Percentiles rank a stretch among this genome's conserved stretches.
phyloP scores from a whole-genome alignment of 2,888 invertebrate species.

The Mantis religiosa region DNA sequence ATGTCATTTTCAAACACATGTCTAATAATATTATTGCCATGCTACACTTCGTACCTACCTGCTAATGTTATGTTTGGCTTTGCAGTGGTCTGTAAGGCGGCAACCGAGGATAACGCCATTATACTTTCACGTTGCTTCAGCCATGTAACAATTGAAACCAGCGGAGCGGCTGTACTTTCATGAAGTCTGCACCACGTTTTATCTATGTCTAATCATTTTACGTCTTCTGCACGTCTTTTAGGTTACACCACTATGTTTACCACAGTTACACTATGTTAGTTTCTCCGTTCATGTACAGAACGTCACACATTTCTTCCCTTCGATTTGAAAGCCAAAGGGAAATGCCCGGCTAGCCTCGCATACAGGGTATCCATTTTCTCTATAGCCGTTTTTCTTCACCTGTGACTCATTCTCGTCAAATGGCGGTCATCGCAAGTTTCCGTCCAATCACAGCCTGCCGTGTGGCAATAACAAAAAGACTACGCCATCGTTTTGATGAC shows the following conservation, averaged over 20 bases:
- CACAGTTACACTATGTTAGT: not conserved
- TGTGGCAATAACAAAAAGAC: conserved; percentile 41
- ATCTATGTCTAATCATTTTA: not conserved
- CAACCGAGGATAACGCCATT: conserved; percentile 44
- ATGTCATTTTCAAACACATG: not conserved
- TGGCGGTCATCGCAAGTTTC: conserved; percentile 52
- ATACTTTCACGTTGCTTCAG: conserved; percentile 36
- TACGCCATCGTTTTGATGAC: conserved; percentile 47
- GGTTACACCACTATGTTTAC: not conserved
- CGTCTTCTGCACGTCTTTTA: not conserved
- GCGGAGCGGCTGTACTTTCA: conserved; percentile 19
- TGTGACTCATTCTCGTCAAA: conserved; percentile 62
- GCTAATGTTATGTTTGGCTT: conserved; percentile 33
- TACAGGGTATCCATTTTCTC: conserved; percentile 52
- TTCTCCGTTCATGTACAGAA: conserved; percentile 13
- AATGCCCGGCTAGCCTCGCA: conserved; percentile 50
- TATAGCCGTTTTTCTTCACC: conserved; percentile 59
- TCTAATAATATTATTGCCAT: not conserved
- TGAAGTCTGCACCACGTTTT: not conserved
- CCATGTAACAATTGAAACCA: conserved; percentile 31
- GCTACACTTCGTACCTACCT: conserved; percentile 27
- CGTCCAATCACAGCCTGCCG: conserved; percentile 44
- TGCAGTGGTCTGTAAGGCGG: conserved; percentile 37
- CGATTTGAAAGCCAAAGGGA: conserved; percentile 37
- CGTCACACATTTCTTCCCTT: conserved; percentile 31